Base-by-base conservation (phyloP, 2,113 vertebrate species). In the Thunnus maccoyii region DNA sequence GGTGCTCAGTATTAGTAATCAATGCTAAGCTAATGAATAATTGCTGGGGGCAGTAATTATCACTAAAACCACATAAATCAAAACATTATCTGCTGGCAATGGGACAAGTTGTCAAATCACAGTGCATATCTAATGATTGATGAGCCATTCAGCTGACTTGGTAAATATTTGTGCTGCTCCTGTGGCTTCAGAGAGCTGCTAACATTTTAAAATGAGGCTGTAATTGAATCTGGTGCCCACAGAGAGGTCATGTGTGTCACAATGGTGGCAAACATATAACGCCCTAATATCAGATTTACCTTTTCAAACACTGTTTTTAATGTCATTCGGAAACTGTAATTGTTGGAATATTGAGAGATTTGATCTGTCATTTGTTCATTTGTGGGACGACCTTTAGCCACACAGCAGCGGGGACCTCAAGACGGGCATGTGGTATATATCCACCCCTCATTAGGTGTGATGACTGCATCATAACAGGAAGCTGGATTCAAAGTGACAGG, bases 381-480 rank as follows among this genome's bases (percentile, higher is more conserved):
- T 48, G 48, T 64, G 51, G 15, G 15, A 72, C 65, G 50, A 47
- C 41, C 54, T 75, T 67, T 25, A 55, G 54, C 25, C 20, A 5
- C 36, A 71, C 48, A 50, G 15, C 32, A 36, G 46, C 25, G 18
- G 50, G 6, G 16, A 46, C 27, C 46, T 66, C 54, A 72, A 55
- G 54, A 72, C 4, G 3, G 47, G 44, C 30, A 27, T 25, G 65
- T 27, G 7, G 9, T 41, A 41, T 44, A 6, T 32, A 46, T 22
- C 15, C 64, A 60, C 20, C 32, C n/a, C 54, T 80, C 27, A 17
- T 64, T 78, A 64, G 30, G 27, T 44, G 48, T 5, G 47, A 67
- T 46, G 82, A 36, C 27, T 44, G 36, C 52, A 82, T 69, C 83
- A 87, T 27, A 89, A 84, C 88, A 92, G 88, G 89, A 89, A 90